Evolutionary conservation across 2,797 vertebrate genomes (phyloP).

Genomic region (Fringilla coelebs): DNA sequence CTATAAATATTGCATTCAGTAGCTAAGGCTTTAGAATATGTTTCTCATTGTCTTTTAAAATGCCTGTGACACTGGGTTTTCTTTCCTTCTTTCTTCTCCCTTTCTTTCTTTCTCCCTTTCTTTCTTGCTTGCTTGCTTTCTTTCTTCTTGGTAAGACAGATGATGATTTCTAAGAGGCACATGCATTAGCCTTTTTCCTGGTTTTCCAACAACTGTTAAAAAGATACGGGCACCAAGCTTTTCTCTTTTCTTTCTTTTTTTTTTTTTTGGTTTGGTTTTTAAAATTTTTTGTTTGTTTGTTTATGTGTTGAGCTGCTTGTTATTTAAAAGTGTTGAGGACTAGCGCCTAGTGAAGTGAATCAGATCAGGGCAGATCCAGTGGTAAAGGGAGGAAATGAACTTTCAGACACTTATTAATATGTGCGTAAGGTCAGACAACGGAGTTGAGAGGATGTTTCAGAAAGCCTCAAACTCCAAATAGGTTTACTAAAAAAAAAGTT

Average conservation of each 20-base stretch:
- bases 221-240: constrained; percentile 58
- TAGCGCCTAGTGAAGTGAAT: constrained; percentile 76
- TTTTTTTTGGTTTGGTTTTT: background rate
- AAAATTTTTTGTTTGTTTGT: background rate
- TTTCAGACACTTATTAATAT: constrained; percentile 77
- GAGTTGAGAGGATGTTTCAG: constrained; percentile 59
- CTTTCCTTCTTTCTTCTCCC: constrained; percentile 52
- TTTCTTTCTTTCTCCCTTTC: constrained; percentile 38
- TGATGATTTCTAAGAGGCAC: constrained; percentile 67
- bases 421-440: constrained; percentile 76
- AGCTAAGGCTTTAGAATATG: constrained; percentile 71
- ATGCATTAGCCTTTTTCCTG: constrained; percentile 72
- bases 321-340: constrained; percentile 72
- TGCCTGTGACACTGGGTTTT: constrained; percentile 62
- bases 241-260: background rate
- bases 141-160: constrained; percentile 68
- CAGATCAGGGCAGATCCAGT: constrained; percentile 82
- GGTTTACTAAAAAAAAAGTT: constrained; percentile 76
- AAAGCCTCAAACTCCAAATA: constrained; percentile 67
- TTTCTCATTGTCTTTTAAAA: constrained; percentile 72
- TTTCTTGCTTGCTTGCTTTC: background rate
- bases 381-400: constrained; percentile 77
- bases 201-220: constrained; percentile 64
- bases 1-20: constrained; percentile 70
- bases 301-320: constrained; percentile 58